Percentiles rank a stretch among this genome's conserved stretches.
These are phyloP conservation scores for Helogale parvula DNA, from an alignment of 2,113 vertebrate species.

Conservation along the genomic window DNA sequence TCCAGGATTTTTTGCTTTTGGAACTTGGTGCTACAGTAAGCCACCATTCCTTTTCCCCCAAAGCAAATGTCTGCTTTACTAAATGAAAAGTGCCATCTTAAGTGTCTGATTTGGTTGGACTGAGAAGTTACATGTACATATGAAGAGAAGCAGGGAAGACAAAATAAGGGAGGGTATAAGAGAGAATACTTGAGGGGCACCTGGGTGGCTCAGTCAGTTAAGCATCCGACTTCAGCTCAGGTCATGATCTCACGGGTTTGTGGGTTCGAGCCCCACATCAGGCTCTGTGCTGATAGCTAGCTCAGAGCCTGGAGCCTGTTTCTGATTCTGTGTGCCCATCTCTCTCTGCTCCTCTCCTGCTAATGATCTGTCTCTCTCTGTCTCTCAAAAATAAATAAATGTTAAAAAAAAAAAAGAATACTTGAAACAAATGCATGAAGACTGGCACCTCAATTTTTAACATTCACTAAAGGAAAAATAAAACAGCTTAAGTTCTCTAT, in stretches of 20 bases:
- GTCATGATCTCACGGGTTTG: too few relatives aligned
- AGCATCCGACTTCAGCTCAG: too few relatives aligned
- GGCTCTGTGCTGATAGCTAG: too few relatives aligned
- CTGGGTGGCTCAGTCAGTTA: too few relatives aligned
- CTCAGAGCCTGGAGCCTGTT: too few relatives aligned
- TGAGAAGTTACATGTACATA: neutral
- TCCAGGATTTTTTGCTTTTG: neutral
- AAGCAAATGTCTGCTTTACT: neutral
- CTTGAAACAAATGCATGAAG: neutral
- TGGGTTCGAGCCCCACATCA: too few relatives aligned
- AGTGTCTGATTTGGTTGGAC: neutral
- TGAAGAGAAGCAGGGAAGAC: neutral
- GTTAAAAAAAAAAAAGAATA: too few relatives aligned
- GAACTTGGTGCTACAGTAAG: neutral
- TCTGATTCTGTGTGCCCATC: too few relatives aligned
- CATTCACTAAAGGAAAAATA: neutral
- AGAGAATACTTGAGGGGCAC: neutral
- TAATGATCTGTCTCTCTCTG: too few relatives aligned
- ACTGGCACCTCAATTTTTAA: neutral
- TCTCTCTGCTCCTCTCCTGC: too few relatives aligned
- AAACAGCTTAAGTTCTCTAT: neutral
- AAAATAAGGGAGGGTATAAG: neutral
- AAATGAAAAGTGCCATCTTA: neutral
- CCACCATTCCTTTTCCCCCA: neutral
- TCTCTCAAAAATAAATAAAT: too few relatives aligned